Evolutionary conservation across 1,140 invertebrate species (phyloP).

Genomic region (Drosophila santomea): DNA sequence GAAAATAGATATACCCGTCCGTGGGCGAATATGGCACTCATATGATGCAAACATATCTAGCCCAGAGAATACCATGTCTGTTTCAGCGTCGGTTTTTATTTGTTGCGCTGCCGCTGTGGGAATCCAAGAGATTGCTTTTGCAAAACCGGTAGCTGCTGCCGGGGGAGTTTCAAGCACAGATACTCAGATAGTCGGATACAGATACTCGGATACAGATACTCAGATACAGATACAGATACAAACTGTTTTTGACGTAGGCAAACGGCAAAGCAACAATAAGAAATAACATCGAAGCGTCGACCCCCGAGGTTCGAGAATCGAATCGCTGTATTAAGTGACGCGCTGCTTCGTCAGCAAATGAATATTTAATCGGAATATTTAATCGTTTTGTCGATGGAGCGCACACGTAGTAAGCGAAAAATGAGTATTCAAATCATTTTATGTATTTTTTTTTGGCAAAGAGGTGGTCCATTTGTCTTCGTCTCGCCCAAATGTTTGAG

Average conservation of each 20-base stretch:
- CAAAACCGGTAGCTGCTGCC: slow-evolving; percentile 48
- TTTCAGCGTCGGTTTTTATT: slow-evolving; percentile 26
- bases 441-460: slow-evolving; percentile 15
- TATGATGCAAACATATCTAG: slow-evolving; percentile 30
- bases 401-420: slow-evolving; percentile 49
- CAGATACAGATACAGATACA: slow-evolving; percentile 25
- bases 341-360: slow-evolving; percentile 77
- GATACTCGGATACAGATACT: slow-evolving; percentile 1
- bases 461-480: slow-evolving; percentile 28
- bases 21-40: neutral
- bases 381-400: slow-evolving; percentile 41
- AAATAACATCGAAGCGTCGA: slow-evolving; percentile 52
- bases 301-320: slow-evolving; percentile 32
- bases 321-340: slow-evolving; percentile 68
- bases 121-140: slow-evolving; percentile 57
- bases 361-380: slow-evolving; percentile 78
- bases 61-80: slow-evolving; percentile 23
- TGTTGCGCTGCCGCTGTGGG: slow-evolving; percentile 33
- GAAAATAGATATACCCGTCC: slow-evolving; percentile 7
- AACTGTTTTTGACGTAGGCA: slow-evolving; percentile 70
- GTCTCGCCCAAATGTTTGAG: slow-evolving; percentile 3
- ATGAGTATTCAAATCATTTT: slow-evolving; percentile 37
- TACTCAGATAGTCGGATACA: slow-evolving; percentile 1
- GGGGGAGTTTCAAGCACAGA: slow-evolving; percentile 23
- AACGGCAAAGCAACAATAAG: slow-evolving; percentile 47